phyloP scores from a whole-genome alignment of 2,888 invertebrate species.

The Sturmia bella region DNA sequence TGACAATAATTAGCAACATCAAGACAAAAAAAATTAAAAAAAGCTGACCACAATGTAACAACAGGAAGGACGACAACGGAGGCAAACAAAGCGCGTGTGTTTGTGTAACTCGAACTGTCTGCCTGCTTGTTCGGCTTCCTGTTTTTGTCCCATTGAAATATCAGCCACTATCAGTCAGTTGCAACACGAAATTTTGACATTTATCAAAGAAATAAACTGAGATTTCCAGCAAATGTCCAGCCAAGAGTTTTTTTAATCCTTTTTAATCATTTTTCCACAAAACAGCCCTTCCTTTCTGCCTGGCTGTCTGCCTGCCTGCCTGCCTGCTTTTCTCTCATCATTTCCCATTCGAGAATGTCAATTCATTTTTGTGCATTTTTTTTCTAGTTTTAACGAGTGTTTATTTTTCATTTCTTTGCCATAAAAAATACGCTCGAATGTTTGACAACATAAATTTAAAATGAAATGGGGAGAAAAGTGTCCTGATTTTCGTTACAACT shows the following conservation, averaged over 20 bases:
- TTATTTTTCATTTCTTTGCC: not conserved
- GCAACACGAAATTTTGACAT: slow-evolving; percentile 67
- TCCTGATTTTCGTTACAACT: slow-evolving; percentile 38
- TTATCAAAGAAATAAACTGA: slow-evolving; percentile 58
- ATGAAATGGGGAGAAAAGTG: slow-evolving; percentile 14
- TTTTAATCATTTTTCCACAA: slow-evolving; percentile 8
- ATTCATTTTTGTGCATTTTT: slow-evolving; percentile 41
- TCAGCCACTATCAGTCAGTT: slow-evolving; percentile 62
- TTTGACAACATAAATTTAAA: slow-evolving; percentile 63
- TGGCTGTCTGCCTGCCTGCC: no score
- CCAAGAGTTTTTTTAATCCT: slow-evolving; percentile 55
- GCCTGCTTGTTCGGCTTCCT: not conserved
- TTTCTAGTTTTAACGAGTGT: slow-evolving; percentile 37
- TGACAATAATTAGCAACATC: slow-evolving; percentile 29
- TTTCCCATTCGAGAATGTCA: slow-evolving; percentile 46
- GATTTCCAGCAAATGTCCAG: slow-evolving; percentile 49
- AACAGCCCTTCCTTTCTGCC: slow-evolving; percentile 17
- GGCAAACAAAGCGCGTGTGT: slow-evolving; percentile 47
- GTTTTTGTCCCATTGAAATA: slow-evolving; percentile 16
- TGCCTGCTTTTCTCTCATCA: not conserved
- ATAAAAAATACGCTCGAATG: slow-evolving; percentile 43
- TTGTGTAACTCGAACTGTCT: not conserved
- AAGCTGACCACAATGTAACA: slow-evolving; percentile 66
- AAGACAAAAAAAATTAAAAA: slow-evolving; percentile 32
- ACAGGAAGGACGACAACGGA: slow-evolving; percentile 18